These are phyloP conservation scores for Scaptomyza hsui DNA, from an alignment of 1,140 invertebrate species.

Conservation along the genomic window DNA sequence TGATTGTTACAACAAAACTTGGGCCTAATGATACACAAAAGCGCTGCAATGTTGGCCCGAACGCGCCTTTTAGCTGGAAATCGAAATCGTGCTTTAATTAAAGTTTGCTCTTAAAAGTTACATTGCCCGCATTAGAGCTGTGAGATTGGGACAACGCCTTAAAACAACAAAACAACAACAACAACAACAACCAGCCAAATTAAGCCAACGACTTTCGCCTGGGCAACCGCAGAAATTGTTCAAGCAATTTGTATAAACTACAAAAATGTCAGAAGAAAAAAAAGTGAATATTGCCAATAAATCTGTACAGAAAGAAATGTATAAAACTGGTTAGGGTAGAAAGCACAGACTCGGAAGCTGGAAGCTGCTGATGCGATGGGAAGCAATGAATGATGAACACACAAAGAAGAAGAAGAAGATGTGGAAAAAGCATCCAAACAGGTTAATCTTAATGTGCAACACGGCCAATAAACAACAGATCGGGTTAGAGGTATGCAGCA, in stretches of 20 bases:
- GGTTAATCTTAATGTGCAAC: slow-evolving; percentile 57
- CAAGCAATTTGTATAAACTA: slow-evolving; percentile 67
- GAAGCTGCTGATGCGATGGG: slow-evolving; percentile 47
- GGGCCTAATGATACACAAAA: slow-evolving; percentile 57
- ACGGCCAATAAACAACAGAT: slow-evolving; percentile 42
- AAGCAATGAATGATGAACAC: neutral
- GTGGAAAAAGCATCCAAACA: slow-evolving; percentile 32
- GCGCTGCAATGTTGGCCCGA: slow-evolving; percentile 35
- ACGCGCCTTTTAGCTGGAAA: slow-evolving; percentile 51
- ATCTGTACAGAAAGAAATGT: slow-evolving; percentile 43
- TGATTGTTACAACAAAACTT: slow-evolving; percentile 28
- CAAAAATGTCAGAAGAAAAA: slow-evolving; percentile 19
- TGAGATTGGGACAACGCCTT: slow-evolving; percentile 65
- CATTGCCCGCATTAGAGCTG: slow-evolving; percentile 38
- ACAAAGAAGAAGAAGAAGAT: slow-evolving; percentile 33
- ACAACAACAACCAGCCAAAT: slow-evolving; percentile 44
- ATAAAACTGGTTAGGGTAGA: slow-evolving; percentile 74
- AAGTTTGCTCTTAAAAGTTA: slow-evolving; percentile 55
- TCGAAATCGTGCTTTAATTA: slow-evolving; percentile 78
- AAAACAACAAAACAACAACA: slow-evolving; percentile 28
- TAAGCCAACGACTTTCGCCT: slow-evolving; percentile 66
- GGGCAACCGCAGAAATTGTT: slow-evolving; percentile 47
- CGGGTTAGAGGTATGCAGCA: neutral
- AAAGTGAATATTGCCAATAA: slow-evolving; percentile 75
- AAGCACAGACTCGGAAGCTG: slow-evolving; percentile 67